Conservation (phyloP, 2,888 invertebrate species). For the Hetaerina titia region DNA sequence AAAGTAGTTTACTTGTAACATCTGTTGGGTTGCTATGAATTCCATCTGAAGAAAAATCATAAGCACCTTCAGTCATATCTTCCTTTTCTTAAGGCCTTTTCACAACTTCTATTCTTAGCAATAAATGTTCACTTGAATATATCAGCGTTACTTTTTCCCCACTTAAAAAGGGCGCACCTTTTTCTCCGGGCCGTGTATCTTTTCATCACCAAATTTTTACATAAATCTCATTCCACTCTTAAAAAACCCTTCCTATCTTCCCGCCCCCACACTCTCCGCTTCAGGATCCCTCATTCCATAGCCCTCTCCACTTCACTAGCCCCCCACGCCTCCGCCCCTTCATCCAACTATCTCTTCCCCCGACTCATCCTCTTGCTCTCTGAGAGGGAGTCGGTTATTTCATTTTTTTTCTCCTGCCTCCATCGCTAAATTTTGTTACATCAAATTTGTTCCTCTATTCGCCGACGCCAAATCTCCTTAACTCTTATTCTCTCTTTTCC, state of each 20-base stretch:
- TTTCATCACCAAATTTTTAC: constrained; percentile 7
- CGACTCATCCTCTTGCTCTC: not conserved
- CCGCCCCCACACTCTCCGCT: not conserved
- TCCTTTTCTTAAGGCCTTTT: not conserved
- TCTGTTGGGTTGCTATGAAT: not conserved
- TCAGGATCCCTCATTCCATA: not conserved
- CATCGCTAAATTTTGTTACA: constrained; percentile 27
- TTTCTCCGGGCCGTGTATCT: not conserved
- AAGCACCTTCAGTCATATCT: not conserved
- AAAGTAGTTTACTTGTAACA: not conserved
- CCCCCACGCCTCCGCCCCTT: not conserved
- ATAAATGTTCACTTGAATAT: not conserved
- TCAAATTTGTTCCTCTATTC: not conserved
- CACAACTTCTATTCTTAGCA: not conserved
- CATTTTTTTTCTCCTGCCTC: not conserved
- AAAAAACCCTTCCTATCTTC: not conserved
- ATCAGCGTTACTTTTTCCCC: not conserved
- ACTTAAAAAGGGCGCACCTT: not conserved
- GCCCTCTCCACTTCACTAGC: not conserved
- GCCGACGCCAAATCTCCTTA: not conserved
- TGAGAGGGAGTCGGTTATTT: not conserved
- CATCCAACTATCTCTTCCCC: not conserved
- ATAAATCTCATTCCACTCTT: constrained; percentile 6
- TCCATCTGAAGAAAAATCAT: not conserved
- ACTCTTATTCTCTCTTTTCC: not conserved